Evolutionary conservation across 2,888 invertebrate genomes (phyloP).

Genomic region (Ischnura elegans): DNA sequence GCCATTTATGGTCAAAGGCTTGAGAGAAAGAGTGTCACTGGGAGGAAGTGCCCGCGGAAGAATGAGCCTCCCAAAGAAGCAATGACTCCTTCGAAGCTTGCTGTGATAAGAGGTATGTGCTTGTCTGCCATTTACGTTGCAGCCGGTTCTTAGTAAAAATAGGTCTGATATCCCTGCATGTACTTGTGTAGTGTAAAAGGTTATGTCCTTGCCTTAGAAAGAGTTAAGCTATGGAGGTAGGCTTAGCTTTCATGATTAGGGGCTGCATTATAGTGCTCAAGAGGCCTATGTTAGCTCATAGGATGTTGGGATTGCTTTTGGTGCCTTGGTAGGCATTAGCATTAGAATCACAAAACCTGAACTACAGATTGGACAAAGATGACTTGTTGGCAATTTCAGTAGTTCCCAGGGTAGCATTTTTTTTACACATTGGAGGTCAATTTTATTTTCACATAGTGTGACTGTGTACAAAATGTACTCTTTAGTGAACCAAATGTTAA

Average conservation of each 20-base stretch:
- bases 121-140: neutral
- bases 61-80: neutral
- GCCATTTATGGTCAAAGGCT: neutral
- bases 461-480: no score
- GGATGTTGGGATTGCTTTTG: neutral
- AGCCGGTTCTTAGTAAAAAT: neutral
- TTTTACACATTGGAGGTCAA: no score
- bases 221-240: neutral
- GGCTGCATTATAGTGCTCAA: neutral
- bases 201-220: neutral
- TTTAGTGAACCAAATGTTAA: no score
- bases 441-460: no score
- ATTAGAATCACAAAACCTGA: no score
- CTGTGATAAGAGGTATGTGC: neutral
- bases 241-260: neutral
- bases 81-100: neutral
- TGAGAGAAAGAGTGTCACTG: neutral
- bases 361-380: no score
- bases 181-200: neutral
- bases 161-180: neutral
- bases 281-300: neutral
- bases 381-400: no score
- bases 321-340: neutral
- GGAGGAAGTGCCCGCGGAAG: neutral
- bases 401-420: no score